Evolutionary conservation across 2,888 invertebrate genomes (phyloP).

Genomic region (Lepidonotus clava): DNA sequence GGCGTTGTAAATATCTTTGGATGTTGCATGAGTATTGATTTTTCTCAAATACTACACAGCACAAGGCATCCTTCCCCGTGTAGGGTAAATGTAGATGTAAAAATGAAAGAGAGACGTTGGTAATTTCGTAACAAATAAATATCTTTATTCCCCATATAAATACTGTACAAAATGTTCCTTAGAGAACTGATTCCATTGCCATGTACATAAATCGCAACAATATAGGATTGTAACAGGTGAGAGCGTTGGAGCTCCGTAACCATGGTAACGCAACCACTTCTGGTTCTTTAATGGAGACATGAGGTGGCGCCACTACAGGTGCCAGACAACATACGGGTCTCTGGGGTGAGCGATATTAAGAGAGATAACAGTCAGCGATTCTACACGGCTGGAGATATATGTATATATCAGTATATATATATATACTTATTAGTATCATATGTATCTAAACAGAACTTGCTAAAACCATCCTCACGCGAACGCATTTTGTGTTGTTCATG

Average conservation of each 20-base stretch:
- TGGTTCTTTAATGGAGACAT: slow-evolving; percentile 23
- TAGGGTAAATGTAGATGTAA: too few relatives aligned
- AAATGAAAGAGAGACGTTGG: too few relatives aligned
- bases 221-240: slow-evolving; percentile 41
- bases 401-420: not conserved
- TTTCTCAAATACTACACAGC: too few relatives aligned
- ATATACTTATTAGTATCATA: not conserved
- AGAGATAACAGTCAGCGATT: slow-evolving; percentile 5
- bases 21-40: too few relatives aligned
- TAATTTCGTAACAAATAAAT: slow-evolving; percentile 51
- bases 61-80: too few relatives aligned
- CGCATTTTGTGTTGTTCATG: not conserved
- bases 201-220: slow-evolving; percentile 52
- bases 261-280: slow-evolving; percentile 31
- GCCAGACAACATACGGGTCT: slow-evolving; percentile 9
- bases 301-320: slow-evolving; percentile 43
- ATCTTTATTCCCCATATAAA: slow-evolving; percentile 54
- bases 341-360: slow-evolving; percentile 36
- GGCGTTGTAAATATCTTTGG: too few relatives aligned
- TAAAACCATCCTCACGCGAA: not conserved
- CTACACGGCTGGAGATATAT: not conserved
- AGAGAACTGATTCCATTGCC: slow-evolving; percentile 41
- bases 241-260: slow-evolving; percentile 39
- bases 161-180: slow-evolving; percentile 49
- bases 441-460: slow-evolving; percentile 14